These are phyloP conservation scores for Athalia rosae DNA, from an alignment of 2,888 invertebrate genomes.

Conservation along the genomic window DNA sequence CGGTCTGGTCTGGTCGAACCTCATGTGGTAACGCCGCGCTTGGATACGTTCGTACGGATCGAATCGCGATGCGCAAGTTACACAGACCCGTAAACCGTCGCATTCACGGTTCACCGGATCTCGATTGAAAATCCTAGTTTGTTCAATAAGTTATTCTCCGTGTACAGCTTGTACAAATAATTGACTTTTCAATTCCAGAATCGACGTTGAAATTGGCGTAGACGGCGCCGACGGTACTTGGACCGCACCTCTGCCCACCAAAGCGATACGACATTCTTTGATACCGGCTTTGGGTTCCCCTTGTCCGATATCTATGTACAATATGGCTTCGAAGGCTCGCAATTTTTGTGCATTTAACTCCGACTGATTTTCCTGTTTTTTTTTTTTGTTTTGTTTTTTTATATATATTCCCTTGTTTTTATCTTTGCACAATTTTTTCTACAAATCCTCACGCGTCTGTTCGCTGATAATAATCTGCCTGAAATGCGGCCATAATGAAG, in stretches of 20 bases:
- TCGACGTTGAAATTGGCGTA: slow-evolving; percentile 60
- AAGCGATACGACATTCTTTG: slow-evolving; percentile 63
- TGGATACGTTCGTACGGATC: too few relatives aligned
- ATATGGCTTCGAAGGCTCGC: slow-evolving; percentile 62
- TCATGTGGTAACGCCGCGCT: neutral
- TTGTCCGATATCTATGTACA: slow-evolving; percentile 62
- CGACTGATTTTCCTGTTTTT: neutral
- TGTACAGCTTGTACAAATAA: too few relatives aligned
- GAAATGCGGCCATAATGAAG: slow-evolving; percentile 30
- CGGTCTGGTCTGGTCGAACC: neutral
- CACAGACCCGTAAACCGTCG: too few relatives aligned
- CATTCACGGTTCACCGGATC: too few relatives aligned
- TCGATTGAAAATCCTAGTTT: too few relatives aligned
- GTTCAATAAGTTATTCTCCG: too few relatives aligned
- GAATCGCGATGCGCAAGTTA: too few relatives aligned
- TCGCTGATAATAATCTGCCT: neutral
- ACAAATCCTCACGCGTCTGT: neutral
- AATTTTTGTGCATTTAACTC: slow-evolving; percentile 58
- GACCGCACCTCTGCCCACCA: slow-evolving; percentile 66
- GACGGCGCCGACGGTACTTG: slow-evolving; percentile 62
- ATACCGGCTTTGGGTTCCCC: slow-evolving; percentile 65
- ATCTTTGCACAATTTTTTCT: neutral
- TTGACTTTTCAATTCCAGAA: slow-evolving; percentile 53
- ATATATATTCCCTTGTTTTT: too few relatives aligned
- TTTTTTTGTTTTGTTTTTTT: too few relatives aligned